Conservation (phyloP, 1,140 invertebrate species). For the Drosophila kikkawai region DNA sequence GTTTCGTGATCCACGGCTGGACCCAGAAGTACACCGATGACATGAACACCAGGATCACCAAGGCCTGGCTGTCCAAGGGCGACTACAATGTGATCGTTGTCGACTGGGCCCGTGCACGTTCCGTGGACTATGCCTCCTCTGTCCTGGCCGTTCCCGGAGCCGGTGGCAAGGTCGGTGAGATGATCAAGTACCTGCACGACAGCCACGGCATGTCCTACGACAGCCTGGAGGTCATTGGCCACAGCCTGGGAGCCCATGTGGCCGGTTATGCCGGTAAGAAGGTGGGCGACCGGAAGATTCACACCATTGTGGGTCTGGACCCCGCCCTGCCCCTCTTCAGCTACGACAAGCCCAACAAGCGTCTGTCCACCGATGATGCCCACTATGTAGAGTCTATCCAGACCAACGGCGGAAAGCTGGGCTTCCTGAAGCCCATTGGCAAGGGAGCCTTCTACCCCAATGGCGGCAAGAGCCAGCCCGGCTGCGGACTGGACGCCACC, state of each 20-base stretch:
- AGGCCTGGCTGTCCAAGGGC: conserved; percentile 84
- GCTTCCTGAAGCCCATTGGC: conserved; percentile 85
- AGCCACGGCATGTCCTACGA: conserved; percentile 65
- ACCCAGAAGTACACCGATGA: conserved; percentile 53
- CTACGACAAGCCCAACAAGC: conserved; percentile 61
- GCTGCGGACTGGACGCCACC: conserved; percentile 85
- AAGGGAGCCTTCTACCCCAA: conserved; percentile 86
- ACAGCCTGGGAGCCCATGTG: conserved; percentile 85
- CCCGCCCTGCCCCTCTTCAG: conserved; percentile 85
- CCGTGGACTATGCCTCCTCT: conserved; percentile 85
- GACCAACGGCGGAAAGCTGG: conserved; percentile 86
- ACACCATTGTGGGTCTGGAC: conserved; percentile 84
- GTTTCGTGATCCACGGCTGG: conserved; percentile 77
- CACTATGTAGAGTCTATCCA: conserved; percentile 86
- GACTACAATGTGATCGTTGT: conserved; percentile 87
- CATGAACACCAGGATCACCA: conserved; percentile 66
- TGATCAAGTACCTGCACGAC: conserved; percentile 73
- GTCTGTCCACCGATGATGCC: conserved; percentile 84
- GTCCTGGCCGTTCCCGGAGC: conserved; percentile 85
- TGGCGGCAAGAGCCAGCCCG: conserved; percentile 86
- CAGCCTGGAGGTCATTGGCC: conserved; percentile 63
- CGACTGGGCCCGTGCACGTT: conserved; percentile 85
- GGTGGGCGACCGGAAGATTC: conserved; percentile 52
- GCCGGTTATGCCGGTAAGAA: conserved; percentile 86
- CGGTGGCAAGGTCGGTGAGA: conserved; percentile 75